These are phyloP conservation scores for Hemiprocne comata DNA, from an alignment of 2,113 vertebrate species.

Conservation along the genomic window DNA sequence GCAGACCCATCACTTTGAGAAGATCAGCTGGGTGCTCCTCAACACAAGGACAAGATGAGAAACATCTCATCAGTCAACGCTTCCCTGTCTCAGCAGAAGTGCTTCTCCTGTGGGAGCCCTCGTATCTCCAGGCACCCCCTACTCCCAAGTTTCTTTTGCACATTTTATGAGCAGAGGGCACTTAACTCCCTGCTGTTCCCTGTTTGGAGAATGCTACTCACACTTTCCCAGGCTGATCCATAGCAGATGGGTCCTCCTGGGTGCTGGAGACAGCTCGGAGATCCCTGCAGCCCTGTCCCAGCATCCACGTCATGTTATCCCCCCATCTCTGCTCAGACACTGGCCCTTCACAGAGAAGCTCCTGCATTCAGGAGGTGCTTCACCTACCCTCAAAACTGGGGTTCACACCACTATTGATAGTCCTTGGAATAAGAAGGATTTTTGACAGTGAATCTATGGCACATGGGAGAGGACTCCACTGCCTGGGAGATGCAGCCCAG, in stretches of 20 bases:
- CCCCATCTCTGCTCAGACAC: background rate
- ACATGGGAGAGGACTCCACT: background rate
- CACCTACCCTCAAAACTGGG: background rate
- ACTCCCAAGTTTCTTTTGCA: background rate
- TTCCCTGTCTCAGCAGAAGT: background rate
- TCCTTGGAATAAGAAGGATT: background rate
- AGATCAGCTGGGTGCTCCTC: background rate
- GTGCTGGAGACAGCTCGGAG: background rate
- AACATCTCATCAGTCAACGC: background rate
- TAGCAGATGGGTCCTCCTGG: background rate
- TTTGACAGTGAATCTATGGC: background rate
- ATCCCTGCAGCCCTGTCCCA: background rate
- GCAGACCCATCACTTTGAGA: background rate
- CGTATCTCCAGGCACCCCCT: background rate
- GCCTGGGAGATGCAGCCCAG: background rate
- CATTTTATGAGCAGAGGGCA: background rate
- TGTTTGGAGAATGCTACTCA: background rate
- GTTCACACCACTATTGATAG: background rate
- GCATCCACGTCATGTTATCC: fast-evolving
- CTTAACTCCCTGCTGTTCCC: background rate
- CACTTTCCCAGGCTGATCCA: background rate
- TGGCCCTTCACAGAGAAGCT: background rate
- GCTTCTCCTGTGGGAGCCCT: background rate
- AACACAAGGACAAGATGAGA: background rate
- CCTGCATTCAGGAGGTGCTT: background rate